A percentile compares a stretch with the other conserved stretches of the same genome.
Conservation (phyloP, 2,888 invertebrate species). For the Cantharis rufa region DNA sequence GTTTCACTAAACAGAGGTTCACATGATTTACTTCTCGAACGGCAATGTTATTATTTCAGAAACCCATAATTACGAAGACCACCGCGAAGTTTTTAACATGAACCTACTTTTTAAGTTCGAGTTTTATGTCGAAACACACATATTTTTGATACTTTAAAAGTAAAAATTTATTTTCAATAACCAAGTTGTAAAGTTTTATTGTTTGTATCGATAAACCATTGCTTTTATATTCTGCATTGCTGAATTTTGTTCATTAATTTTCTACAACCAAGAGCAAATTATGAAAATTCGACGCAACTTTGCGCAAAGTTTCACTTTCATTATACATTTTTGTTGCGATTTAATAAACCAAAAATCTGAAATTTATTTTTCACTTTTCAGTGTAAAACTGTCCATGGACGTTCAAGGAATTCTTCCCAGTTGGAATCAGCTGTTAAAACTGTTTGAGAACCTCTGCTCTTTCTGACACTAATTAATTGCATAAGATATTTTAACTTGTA, state of each 20-base stretch:
- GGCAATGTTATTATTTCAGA: slow-evolving; percentile 52
- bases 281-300: background rate
- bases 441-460: no score
- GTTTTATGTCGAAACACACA: background rate
- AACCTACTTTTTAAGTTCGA: slow-evolving; percentile 11
- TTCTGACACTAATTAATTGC: no score
- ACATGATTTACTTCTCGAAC: slow-evolving; percentile 54
- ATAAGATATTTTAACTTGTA: no score
- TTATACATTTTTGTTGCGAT: background rate
- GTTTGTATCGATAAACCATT: background rate
- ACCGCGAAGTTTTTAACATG: slow-evolving; percentile 48
- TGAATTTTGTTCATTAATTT: background rate
- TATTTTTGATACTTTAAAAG: background rate
- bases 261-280: background rate
- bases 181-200: background rate
- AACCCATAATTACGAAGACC: slow-evolving; percentile 54
- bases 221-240: background rate
- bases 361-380: background rate
- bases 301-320: background rate
- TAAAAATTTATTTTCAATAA: background rate
- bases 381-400: background rate
- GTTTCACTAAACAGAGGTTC: slow-evolving; percentile 53
- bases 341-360: background rate
- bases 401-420: background rate
- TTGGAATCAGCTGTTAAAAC: background rate